Percentiles rank a stretch among this genome's conserved stretches.
These are phyloP conservation scores for Dioctria rufipes DNA, from an alignment of 2,888 invertebrate genomes.

Conservation along the genomic window DNA sequence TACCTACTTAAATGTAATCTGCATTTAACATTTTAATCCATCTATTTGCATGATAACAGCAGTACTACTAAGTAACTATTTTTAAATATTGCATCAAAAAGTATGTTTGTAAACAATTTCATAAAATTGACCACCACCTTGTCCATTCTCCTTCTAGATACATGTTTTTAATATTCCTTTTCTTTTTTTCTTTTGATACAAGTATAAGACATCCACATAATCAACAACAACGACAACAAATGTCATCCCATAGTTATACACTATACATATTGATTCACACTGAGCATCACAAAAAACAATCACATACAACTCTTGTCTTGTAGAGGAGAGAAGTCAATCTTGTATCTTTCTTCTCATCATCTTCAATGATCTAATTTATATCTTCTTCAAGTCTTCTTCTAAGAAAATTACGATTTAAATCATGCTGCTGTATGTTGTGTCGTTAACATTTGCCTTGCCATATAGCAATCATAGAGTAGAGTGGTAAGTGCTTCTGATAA, in stretches of 20 bases:
- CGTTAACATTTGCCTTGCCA: constrained; percentile 11
- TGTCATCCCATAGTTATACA: not conserved
- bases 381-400: constrained; percentile 3
- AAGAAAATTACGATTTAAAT: constrained; percentile 41
- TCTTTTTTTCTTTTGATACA: no score
- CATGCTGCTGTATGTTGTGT: constrained; percentile 11
- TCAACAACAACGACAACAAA: constrained; percentile 12
- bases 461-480: not conserved
- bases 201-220: not conserved
- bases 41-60: no score
- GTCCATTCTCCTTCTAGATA: not conserved
- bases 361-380: constrained; percentile 39
- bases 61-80: no score
- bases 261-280: constrained; percentile 7
- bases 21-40: no score
- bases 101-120: constrained; percentile 21
- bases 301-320: not conserved
- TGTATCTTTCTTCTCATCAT: constrained; percentile 1
- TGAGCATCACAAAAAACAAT: constrained; percentile 12
- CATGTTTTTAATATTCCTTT: not conserved
- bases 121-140: constrained; percentile 11
- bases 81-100: no score
- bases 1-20: no score
- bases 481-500: constrained; percentile 42
- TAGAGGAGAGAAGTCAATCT: no score